Conservation (phyloP, 2,797 vertebrate genomes). For the Enteromius paludinosus region DNA sequence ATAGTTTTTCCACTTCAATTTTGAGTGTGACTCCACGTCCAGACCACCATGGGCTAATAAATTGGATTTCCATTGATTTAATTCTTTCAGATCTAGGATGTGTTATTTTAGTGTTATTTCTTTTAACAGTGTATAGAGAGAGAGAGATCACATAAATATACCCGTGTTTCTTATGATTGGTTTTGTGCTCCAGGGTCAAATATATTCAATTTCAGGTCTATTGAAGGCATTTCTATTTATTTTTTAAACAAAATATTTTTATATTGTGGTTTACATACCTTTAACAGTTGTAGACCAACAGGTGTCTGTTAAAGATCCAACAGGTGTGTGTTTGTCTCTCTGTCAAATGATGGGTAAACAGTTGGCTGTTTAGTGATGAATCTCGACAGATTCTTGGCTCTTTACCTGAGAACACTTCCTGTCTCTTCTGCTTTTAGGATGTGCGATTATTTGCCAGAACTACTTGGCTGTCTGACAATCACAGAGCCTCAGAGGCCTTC, state of each 20-base stretch:
- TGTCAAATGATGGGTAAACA: conserved; percentile 1
- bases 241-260: background rate
- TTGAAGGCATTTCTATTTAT: background rate
- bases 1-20: too few relatives aligned
- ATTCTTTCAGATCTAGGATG: too few relatives aligned
- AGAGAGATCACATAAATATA: too few relatives aligned
- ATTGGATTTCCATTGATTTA: too few relatives aligned
- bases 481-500: conserved; percentile 22
- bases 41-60: too few relatives aligned
- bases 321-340: conserved; percentile 6
- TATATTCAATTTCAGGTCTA: background rate
- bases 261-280: conserved; percentile 7
- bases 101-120: too few relatives aligned
- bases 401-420: background rate
- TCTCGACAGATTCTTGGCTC: conserved; percentile 16
- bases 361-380: background rate
- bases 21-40: too few relatives aligned
- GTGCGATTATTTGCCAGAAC: background rate
- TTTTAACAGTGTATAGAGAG: too few relatives aligned
- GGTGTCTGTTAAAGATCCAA: conserved; percentile 27
- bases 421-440: background rate
- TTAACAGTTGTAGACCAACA: background rate
- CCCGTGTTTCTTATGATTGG: too few relatives aligned
- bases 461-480: background rate
- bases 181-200: too few relatives aligned